Conservation (phyloP, 2,113 vertebrate species). For the Leucoraja erinaceus region DNA sequence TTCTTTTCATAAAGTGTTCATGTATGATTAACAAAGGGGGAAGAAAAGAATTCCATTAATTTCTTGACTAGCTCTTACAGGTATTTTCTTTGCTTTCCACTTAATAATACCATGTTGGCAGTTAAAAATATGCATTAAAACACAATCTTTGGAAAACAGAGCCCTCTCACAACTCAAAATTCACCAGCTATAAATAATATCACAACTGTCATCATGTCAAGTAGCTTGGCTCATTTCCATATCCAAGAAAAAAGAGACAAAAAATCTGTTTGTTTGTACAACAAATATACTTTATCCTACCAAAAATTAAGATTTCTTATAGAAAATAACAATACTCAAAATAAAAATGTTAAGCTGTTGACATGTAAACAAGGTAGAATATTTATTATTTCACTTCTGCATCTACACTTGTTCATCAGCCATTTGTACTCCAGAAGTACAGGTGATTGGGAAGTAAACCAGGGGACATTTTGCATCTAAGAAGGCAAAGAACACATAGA, state of each 20-base stretch:
- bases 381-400: background rate
- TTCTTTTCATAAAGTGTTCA: background rate
- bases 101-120: slow-evolving; percentile 61
- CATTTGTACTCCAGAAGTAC: slow-evolving; percentile 11
- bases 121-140: slow-evolving; percentile 69
- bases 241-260: slow-evolving; percentile 48
- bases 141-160: slow-evolving; percentile 64
- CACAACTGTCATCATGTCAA: slow-evolving; percentile 62
- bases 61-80: slow-evolving; percentile 45
- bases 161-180: slow-evolving; percentile 54
- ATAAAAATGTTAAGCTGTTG: background rate
- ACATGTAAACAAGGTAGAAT: background rate
- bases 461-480: background rate
- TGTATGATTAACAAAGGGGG: background rate
- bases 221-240: slow-evolving; percentile 53
- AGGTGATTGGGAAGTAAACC: background rate
- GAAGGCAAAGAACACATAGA: background rate
- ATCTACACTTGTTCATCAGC: background rate
- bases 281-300: slow-evolving; percentile 51
- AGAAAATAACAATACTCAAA: background rate
- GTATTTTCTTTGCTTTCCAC: slow-evolving; percentile 66
- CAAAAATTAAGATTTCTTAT: slow-evolving; percentile 42
- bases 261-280: slow-evolving; percentile 56
- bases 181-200: slow-evolving; percentile 58
- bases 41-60: background rate